Evolutionary conservation across 2,888 invertebrate species (phyloP).

Genomic region (Esperia sulphurella): DNA sequence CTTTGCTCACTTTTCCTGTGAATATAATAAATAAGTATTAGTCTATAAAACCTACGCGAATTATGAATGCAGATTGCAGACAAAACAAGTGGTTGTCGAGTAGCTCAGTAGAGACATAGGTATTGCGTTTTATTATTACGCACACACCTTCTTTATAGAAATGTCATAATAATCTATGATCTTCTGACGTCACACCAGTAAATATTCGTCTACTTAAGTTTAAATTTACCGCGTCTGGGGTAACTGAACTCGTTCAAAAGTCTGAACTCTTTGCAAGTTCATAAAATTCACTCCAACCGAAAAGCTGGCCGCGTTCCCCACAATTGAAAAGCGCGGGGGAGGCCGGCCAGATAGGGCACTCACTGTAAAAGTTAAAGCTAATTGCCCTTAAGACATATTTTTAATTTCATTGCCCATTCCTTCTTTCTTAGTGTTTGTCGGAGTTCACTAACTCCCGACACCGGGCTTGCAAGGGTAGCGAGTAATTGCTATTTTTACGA

Average conservation of each 20-base stretch:
- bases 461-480: constrained; percentile 55
- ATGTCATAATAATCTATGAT: no score
- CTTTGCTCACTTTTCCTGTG: no score
- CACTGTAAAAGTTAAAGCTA: constrained; percentile 79
- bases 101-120: no score
- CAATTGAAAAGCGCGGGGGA: constrained; percentile 75
- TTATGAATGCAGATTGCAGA: no score
- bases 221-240: constrained; percentile 17
- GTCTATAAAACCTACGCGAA: no score
- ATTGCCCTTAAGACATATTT: constrained; percentile 81
- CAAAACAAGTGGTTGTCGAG: no score
- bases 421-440: constrained; percentile 70
- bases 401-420: constrained; percentile 79
- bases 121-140: no score
- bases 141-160: no score
- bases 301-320: constrained; percentile 65
- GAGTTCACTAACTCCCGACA: constrained; percentile 61
- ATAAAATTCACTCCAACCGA: constrained; percentile 71
- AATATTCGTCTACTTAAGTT: neutral
- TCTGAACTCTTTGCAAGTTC: constrained; percentile 62
- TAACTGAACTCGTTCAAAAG: constrained; percentile 60
- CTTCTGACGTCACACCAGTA: no score
- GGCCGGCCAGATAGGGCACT: constrained; percentile 69
- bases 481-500: constrained; percentile 75
- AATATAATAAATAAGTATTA: no score